Conservation (phyloP, 2,113 vertebrate species). For the Chamaea fasciata region DNA sequence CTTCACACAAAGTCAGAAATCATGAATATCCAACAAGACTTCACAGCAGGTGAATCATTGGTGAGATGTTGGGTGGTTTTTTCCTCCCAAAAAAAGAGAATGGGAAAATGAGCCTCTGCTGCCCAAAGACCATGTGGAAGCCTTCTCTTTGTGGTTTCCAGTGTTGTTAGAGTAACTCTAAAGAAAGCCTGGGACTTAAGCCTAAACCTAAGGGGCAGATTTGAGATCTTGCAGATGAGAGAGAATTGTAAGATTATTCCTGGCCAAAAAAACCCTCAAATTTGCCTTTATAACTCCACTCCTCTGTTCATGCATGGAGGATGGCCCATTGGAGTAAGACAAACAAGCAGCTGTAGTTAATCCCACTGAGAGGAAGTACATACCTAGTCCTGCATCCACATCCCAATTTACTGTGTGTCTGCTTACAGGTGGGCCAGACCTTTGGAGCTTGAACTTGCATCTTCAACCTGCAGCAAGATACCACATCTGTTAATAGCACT, state of each 20-base stretch:
- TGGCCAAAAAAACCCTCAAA: accelerated
- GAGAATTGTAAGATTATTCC: neutral
- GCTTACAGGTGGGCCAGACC: neutral
- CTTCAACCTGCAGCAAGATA: neutral
- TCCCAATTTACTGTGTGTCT: neutral
- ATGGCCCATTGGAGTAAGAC: neutral
- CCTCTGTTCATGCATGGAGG: neutral
- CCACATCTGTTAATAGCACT: neutral
- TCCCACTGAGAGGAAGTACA: neutral
- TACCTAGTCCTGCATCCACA: neutral
- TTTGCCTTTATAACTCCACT: neutral
- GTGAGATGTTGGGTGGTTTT: neutral
- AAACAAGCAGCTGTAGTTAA: neutral
- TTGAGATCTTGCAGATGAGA: neutral
- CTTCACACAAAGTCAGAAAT: neutral
- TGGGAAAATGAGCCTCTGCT: neutral
- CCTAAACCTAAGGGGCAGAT: neutral
- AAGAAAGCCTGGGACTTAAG: neutral
- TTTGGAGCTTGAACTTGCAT: neutral
- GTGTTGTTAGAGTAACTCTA: neutral
- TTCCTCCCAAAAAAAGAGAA: accelerated
- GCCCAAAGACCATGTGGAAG: neutral
- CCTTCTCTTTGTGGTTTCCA: neutral
- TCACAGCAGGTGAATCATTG: neutral
- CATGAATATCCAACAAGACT: neutral